Conservation (phyloP, 2,797 vertebrate genomes). For the Mus caroli region DNA sequence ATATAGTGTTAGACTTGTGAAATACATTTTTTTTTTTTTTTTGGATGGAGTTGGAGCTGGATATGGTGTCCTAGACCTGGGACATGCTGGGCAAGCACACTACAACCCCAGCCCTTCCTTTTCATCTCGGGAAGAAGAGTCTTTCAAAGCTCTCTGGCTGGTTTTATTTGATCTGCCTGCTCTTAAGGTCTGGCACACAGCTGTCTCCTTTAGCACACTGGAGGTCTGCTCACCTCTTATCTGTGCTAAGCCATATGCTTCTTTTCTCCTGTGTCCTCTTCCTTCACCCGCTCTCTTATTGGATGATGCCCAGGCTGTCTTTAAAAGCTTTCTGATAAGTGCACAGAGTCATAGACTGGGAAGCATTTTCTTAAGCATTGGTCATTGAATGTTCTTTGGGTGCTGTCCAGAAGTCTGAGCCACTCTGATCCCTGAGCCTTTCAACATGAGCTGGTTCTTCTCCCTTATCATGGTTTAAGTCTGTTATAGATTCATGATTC, state of each 20-base stretch:
- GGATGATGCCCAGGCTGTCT: not conserved
- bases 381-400: not conserved
- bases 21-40: not conserved
- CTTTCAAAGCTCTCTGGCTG: not conserved
- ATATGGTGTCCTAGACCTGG: not conserved
- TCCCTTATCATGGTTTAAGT: not conserved
- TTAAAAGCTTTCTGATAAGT: slow-evolving; percentile 4
- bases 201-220: not conserved
- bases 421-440: not conserved
- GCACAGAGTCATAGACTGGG: not conserved
- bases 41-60: not conserved
- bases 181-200: not conserved
- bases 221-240: not conserved
- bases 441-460: not conserved
- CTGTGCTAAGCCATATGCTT: not conserved
- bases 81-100: not conserved
- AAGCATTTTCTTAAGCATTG: not conserved
- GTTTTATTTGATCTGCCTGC: not conserved
- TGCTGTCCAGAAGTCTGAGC: not conserved
- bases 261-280: not conserved
- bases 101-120: not conserved
- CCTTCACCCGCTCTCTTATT: not conserved
- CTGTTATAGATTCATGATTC: not conserved
- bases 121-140: not conserved
- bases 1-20: not conserved